These are phyloP conservation scores for Venustoraphidia nigricollis DNA, from an alignment of 2,888 invertebrate genomes.

Conservation along the genomic window DNA sequence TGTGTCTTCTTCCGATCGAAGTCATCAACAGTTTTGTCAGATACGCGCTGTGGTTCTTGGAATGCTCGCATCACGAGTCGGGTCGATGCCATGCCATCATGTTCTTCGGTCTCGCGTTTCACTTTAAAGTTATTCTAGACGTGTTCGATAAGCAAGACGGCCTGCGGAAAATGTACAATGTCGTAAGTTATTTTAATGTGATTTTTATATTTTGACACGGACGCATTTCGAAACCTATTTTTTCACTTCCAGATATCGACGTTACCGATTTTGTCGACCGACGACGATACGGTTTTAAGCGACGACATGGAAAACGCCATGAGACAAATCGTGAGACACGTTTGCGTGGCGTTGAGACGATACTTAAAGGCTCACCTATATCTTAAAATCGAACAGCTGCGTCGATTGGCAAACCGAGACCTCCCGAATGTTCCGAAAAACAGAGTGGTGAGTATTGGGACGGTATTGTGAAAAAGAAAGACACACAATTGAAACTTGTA, in stretches of 20 bases:
- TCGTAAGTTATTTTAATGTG: slow-evolving; percentile 38
- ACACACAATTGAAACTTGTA: too few species aligned
- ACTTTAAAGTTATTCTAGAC: slow-evolving; percentile 82
- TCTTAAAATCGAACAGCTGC: slow-evolving; percentile 56
- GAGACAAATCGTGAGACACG: slow-evolving; percentile 79
- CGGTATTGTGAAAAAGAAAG: too few species aligned
- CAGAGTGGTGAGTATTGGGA: too few species aligned
- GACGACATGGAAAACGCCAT: slow-evolving; percentile 87
- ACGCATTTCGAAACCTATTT: too few species aligned
- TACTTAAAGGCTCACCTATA: slow-evolving; percentile 86
- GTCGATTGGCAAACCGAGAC: slow-evolving; percentile 28
- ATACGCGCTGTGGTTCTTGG: slow-evolving; percentile 88
- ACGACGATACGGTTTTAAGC: slow-evolving; percentile 43
- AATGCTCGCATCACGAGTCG: slow-evolving; percentile 86
- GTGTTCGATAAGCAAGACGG: slow-evolving; percentile 92
- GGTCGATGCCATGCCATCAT: slow-evolving; percentile 96
- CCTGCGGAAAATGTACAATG: slow-evolving; percentile 82
- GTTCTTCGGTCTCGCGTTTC: slow-evolving; percentile 93
- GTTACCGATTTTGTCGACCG: slow-evolving; percentile 65
- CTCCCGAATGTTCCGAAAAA: too few species aligned
- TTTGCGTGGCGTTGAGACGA: slow-evolving; percentile 74
- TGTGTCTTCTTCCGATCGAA: slow-evolving; percentile 70
- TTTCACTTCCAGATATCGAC: slow-evolving; percentile 51
- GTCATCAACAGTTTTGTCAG: slow-evolving; percentile 64
- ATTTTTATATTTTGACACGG: not conserved